Conservation (phyloP, 2,797 vertebrate species). For the Forpus xanthops region DNA sequence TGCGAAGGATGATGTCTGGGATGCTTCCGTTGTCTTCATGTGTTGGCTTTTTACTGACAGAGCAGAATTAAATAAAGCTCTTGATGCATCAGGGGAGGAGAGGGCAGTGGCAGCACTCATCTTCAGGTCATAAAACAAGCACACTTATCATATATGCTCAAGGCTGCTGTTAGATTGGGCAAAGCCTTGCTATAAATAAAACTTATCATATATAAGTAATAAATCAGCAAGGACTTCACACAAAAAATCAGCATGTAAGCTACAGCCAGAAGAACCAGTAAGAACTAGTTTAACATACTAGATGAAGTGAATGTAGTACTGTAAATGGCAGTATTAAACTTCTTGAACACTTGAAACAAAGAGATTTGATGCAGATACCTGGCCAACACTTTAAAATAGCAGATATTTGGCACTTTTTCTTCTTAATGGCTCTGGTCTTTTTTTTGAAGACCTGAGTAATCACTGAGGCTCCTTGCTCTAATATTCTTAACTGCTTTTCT, state of each 20-base stretch:
- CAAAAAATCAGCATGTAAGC: not conserved
- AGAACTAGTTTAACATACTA: not conserved
- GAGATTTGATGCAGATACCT: not conserved
- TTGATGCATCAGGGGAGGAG: constrained; percentile 3
- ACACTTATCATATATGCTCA: constrained; percentile 1
- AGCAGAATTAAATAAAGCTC: constrained; percentile 68
- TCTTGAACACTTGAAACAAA: not conserved
- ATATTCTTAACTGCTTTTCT: not conserved
- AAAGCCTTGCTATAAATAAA: not conserved
- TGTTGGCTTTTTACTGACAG: constrained; percentile 69
- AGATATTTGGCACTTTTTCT: not conserved
- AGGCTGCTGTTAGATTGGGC: constrained; percentile 41
- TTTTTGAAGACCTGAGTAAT: not conserved
- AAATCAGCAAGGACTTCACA: not conserved
- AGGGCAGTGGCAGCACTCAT: not conserved
- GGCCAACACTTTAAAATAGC: not conserved
- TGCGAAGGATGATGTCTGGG: constrained; percentile 86
- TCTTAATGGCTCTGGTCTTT: not conserved
- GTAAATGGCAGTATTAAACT: not conserved
- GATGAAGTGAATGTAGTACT: not conserved
- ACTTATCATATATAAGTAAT: not conserved
- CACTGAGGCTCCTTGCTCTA: not conserved
- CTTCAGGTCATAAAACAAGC: not conserved
- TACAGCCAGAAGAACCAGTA: not conserved
- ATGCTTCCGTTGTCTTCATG: constrained; percentile 69